phyloP scores from a whole-genome alignment of 2,113 vertebrate species.

The Opisthocomus hoazin region DNA sequence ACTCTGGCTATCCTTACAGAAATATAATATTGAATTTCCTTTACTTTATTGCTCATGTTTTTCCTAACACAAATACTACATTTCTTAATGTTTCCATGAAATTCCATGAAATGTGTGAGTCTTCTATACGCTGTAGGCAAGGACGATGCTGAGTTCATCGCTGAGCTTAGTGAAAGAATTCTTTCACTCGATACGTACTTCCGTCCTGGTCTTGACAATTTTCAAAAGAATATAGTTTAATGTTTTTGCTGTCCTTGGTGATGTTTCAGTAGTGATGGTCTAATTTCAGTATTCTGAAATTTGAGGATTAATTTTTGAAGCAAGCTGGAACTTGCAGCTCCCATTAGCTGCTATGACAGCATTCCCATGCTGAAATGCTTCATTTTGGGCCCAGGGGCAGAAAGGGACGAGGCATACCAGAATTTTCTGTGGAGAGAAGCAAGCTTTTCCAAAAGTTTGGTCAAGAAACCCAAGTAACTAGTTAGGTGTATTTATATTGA shows the following conservation, averaged over 20 bases:
- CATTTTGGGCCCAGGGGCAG: accelerated
- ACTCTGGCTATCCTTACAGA: not conserved
- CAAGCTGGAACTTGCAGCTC: not conserved
- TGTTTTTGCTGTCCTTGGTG: not conserved
- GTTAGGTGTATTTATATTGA: not conserved
- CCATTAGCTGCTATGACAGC: not conserved
- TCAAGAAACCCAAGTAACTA: not conserved
- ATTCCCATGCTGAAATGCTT: not conserved
- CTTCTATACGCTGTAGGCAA: not conserved
- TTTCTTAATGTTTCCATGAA: not conserved
- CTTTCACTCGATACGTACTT: not conserved
- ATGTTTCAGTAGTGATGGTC: not conserved
- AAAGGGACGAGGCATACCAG: not conserved
- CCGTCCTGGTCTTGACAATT: not conserved
- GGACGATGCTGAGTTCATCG: not conserved
- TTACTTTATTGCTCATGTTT: not conserved
- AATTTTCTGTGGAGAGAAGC: not conserved
- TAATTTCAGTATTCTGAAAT: not conserved
- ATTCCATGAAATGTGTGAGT: not conserved
- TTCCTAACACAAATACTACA: not conserved
- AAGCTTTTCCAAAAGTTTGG: not conserved
- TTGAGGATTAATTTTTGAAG: not conserved
- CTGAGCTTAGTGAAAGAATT: not conserved
- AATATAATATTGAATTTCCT: not conserved
- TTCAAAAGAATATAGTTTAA: not conserved